These are phyloP conservation scores for Drosophila nr. perissopoda DNA, from an alignment of 2,888 invertebrate species.

Conservation along the genomic window DNA sequence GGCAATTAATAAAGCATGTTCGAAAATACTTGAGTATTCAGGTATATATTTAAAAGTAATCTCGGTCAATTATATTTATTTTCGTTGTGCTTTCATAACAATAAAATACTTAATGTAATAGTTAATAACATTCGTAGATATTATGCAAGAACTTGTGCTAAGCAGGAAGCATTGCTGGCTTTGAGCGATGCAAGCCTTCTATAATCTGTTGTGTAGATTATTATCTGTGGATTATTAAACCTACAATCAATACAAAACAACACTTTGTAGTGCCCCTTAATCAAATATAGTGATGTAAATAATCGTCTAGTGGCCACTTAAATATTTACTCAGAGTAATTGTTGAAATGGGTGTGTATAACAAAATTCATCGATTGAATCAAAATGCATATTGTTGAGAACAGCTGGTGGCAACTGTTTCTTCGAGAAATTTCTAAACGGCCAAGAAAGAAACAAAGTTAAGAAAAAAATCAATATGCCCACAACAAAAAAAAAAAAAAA, in stretches of 20 bases:
- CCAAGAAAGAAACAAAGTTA: conserved; percentile 19
- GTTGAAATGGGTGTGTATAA: conserved; percentile 30
- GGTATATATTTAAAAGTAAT: background rate
- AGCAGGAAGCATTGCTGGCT: conserved; percentile 32
- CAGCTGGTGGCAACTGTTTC: conserved; percentile 13
- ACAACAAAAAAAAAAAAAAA: conserved; percentile 15
- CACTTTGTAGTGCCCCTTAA: conserved; percentile 21
- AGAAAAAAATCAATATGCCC: conserved; percentile 11
- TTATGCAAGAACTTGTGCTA: conserved; percentile 2
- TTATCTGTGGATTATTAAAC: conserved; percentile 13
- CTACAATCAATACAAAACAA: conserved; percentile 21
- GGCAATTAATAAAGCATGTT: background rate
- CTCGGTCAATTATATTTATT: background rate
- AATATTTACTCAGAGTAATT: conserved; percentile 35
- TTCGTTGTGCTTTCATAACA: background rate
- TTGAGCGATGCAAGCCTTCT: conserved; percentile 10
- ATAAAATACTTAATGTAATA: background rate
- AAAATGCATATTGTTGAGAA: conserved; percentile 9
- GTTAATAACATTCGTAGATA: background rate
- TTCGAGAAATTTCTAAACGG: conserved; percentile 56
- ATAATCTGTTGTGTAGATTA: background rate
- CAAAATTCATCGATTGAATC: conserved; percentile 10
- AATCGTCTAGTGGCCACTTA: conserved; percentile 31
- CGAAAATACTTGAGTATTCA: background rate
- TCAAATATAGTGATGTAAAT: conserved; percentile 32